Evolutionary conservation across 2,113 vertebrate species (phyloP).

Genomic region (Sakesphorus luctuosus): DNA sequence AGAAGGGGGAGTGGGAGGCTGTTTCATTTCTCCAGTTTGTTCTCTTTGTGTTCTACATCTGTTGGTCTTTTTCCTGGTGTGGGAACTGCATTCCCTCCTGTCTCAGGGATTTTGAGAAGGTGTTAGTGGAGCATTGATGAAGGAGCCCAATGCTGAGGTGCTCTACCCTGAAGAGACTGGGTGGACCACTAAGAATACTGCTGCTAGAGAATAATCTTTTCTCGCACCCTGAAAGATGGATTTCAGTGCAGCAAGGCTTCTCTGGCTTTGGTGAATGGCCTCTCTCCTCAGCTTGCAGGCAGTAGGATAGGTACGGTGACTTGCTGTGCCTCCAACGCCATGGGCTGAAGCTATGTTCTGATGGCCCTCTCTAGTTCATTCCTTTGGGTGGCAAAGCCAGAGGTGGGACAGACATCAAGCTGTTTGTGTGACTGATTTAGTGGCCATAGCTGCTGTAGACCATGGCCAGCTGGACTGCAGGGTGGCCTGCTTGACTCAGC

Average conservation of each 20-base stretch:
- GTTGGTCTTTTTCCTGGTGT: neutral
- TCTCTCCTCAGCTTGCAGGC: neutral
- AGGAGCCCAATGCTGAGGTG: neutral
- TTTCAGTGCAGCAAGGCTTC: neutral
- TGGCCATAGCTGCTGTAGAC: neutral
- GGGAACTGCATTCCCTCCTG: neutral
- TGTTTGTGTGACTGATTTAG: neutral
- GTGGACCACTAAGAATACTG: neutral
- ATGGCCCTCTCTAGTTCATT: neutral
- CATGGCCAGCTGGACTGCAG: neutral
- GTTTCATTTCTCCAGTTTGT: neutral
- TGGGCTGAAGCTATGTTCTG: neutral
- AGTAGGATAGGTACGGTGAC: neutral
- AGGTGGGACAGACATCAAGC: rapidly evolving
- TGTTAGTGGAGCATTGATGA: neutral
- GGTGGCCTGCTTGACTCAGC: neutral
- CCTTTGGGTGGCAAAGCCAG: neutral
- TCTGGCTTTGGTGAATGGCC: neutral
- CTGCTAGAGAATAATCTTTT: neutral
- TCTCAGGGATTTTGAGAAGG: neutral
- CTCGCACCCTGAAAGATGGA: neutral
- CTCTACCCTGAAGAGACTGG: neutral
- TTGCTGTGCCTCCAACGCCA: neutral
- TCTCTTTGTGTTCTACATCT: neutral
- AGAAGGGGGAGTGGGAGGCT: neutral